These are phyloP conservation scores for Aplidium turbinatum DNA, from an alignment of 23 tunicate genomes.

Conservation along the genomic window DNA sequence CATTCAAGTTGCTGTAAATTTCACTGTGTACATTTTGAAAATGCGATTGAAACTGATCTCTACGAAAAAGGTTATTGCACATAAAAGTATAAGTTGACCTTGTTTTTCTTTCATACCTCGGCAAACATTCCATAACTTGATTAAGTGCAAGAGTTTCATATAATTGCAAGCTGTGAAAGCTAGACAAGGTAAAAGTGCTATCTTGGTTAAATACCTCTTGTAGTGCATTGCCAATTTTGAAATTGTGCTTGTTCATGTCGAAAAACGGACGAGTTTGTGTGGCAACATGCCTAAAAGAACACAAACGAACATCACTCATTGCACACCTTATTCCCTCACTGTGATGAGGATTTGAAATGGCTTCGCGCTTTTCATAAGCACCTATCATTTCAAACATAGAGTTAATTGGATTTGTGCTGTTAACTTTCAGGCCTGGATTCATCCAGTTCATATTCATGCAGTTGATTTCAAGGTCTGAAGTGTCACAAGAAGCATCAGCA, in stretches of 20 bases:
- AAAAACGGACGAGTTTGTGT: slow-evolving; percentile 26
- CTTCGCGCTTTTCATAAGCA: slow-evolving; percentile 25
- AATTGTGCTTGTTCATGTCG: not conserved
- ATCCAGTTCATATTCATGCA: not conserved
- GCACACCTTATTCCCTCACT: slow-evolving; percentile 39
- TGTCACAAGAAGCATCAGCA: slow-evolving; percentile 12
- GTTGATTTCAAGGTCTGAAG: slow-evolving; percentile 20
- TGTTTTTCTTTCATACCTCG: slow-evolving; percentile 40
- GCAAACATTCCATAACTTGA: slow-evolving; percentile 40
- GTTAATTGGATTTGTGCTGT: not conserved
- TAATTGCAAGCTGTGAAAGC: not conserved
- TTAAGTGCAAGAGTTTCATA: slow-evolving; percentile 22
- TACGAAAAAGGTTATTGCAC: slow-evolving; percentile 73
- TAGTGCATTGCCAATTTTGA: slow-evolving; percentile 29
- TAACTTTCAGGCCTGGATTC: slow-evolving; percentile 16
- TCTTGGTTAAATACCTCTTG: slow-evolving; percentile 1
- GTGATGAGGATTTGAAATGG: slow-evolving; percentile 16
- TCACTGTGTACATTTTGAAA: slow-evolving; percentile 76
- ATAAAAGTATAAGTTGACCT: slow-evolving; percentile 50
- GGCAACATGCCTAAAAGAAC: slow-evolving; percentile 30
- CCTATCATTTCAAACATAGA: slow-evolving; percentile 33
- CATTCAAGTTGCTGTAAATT: slow-evolving; percentile 56
- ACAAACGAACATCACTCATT: slow-evolving; percentile 2
- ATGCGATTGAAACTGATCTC: slow-evolving; percentile 71
- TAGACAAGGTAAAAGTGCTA: not conserved